Evolutionary conservation across 1,140 invertebrate genomes (phyloP).

Genomic region (Drosophila triauraria): DNA sequence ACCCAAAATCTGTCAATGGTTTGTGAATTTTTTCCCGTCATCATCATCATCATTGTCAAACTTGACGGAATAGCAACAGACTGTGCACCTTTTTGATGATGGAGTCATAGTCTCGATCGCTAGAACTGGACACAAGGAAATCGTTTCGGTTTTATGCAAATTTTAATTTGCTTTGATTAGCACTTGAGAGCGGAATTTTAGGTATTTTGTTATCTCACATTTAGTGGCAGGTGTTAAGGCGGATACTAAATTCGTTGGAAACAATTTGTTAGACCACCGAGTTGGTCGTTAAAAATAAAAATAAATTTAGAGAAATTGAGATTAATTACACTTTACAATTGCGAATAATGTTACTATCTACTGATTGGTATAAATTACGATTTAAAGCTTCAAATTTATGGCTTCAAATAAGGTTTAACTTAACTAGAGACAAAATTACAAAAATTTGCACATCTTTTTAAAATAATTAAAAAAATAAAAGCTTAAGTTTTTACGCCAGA

Average conservation of each 20-base stretch:
- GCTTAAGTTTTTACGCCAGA: not conserved
- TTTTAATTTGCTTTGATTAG: slow-evolving; percentile 47
- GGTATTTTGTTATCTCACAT: slow-evolving; percentile 2
- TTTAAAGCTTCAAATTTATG: too few relatives aligned
- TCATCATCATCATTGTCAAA: slow-evolving; percentile 48
- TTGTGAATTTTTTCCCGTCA: slow-evolving; percentile 21
- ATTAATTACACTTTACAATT: not conserved
- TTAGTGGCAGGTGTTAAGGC: slow-evolving; percentile 22
- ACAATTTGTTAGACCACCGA: slow-evolving; percentile 14
- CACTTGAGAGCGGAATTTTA: slow-evolving; percentile 45
- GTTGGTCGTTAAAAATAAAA: not conserved
- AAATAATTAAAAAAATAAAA: not conserved
- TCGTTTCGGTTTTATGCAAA: slow-evolving; percentile 40
- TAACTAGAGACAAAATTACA: too few relatives aligned
- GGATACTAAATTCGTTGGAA: slow-evolving; percentile 5
- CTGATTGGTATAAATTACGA: too few relatives aligned
- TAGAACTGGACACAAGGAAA: slow-evolving; percentile 48
- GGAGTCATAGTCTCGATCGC: slow-evolving; percentile 27
- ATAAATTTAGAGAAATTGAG: not conserved
- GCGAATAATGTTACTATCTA: not conserved
- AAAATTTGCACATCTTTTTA: too few relatives aligned
- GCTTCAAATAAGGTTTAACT: not conserved
- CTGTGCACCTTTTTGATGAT: slow-evolving; percentile 47
- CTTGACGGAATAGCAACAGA: slow-evolving; percentile 45
- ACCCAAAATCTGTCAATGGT: slow-evolving; percentile 39